Percentiles rank a stretch among this genome's conserved stretches.
Evolutionary conservation across 2,888 invertebrate species (phyloP).

Genomic region (Volucella bombylans): DNA sequence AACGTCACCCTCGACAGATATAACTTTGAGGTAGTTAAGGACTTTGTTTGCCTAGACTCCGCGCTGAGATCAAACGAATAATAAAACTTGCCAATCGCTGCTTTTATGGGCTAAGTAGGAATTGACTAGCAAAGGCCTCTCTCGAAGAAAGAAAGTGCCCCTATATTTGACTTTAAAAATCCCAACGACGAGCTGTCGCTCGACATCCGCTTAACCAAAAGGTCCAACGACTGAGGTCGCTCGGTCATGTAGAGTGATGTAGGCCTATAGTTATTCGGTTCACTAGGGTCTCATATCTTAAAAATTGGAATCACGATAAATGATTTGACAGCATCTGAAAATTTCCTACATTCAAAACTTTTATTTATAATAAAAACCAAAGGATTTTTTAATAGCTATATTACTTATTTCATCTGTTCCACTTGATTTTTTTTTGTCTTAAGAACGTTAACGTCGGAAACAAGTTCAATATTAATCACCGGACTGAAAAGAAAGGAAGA

Average conservation of each 20-base stretch:
- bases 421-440: not conserved
- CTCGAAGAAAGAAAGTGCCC: not conserved
- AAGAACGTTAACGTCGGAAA: conserved; percentile 20
- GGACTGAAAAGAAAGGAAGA: not conserved
- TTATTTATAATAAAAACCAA: conserved; percentile 9
- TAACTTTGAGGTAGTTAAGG: too few species aligned
- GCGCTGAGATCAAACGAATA: too few species aligned
- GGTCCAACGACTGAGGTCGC: too few species aligned
- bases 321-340: not conserved
- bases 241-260: too few species aligned
- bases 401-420: too few species aligned
- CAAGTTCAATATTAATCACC: not conserved
- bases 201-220: not conserved
- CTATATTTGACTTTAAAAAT: not conserved
- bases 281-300: not conserved
- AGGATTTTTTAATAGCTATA: not conserved
- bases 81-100: too few species aligned
- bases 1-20: too few species aligned
- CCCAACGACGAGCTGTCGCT: too few species aligned
- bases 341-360: not conserved
- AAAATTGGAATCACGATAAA: not conserved
- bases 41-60: too few species aligned
- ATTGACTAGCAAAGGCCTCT: too few species aligned
- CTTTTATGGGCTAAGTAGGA: too few species aligned
- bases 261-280: not conserved